These are phyloP conservation scores for Scaptomyza cyrtandrae DNA, from an alignment of 2,888 invertebrate genomes.

Conservation along the genomic window DNA sequence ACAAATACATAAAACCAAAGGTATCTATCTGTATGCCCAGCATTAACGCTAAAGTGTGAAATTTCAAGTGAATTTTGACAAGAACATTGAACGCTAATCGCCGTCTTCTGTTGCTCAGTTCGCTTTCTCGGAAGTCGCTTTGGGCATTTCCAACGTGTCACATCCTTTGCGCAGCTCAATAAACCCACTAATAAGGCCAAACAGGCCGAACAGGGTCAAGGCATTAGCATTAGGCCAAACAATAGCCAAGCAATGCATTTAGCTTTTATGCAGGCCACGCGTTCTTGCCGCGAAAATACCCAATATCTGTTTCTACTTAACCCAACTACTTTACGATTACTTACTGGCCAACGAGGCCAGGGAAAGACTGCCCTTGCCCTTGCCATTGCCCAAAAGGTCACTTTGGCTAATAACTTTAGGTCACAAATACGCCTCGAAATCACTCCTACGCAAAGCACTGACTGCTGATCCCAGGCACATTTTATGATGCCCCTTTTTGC, in stretches of 20 bases:
- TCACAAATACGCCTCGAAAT: slow-evolving; percentile 73
- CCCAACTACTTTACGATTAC: slow-evolving; percentile 31
- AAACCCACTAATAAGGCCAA: slow-evolving; percentile 74
- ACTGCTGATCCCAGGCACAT: slow-evolving; percentile 56
- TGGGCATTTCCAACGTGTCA: slow-evolving; percentile 60
- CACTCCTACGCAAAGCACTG: slow-evolving; percentile 76
- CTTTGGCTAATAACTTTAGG: slow-evolving; percentile 76
- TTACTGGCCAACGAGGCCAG: not conserved
- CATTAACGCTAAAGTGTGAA: slow-evolving; percentile 72
- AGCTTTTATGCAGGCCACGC: slow-evolving; percentile 70
- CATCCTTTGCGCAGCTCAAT: slow-evolving; percentile 49
- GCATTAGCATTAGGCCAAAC: slow-evolving; percentile 74
- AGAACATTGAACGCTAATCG: slow-evolving; percentile 50
- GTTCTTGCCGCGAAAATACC: slow-evolving; percentile 67
- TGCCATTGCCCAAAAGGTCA: slow-evolving; percentile 59
- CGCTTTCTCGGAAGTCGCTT: slow-evolving; percentile 65
- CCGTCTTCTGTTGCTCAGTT: slow-evolving; percentile 19
- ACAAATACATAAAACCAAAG: not conserved
- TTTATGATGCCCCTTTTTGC: slow-evolving; percentile 30
- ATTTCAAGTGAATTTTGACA: slow-evolving; percentile 76
- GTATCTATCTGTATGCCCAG: not conserved
- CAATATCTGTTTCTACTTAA: slow-evolving; percentile 72
- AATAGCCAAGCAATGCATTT: slow-evolving; percentile 57
- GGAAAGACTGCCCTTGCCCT: not conserved
- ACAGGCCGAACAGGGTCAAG: slow-evolving; percentile 55